These are phyloP conservation scores for Acheta domesticus DNA, from an alignment of 2,888 invertebrate genomes.

Conservation along the genomic window DNA sequence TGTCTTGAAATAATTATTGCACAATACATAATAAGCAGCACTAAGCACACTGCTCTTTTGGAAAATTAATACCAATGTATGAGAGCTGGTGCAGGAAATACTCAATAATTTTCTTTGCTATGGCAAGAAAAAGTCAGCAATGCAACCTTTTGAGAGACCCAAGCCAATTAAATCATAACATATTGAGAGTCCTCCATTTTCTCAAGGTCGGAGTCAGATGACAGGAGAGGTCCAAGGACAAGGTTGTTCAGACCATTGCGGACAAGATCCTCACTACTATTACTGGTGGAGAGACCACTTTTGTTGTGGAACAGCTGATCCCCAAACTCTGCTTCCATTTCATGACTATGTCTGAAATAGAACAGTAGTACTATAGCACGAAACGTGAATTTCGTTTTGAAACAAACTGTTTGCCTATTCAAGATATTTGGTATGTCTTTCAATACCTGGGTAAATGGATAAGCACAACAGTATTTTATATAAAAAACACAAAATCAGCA, in stretches of 20 bases:
- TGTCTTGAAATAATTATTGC: background rate
- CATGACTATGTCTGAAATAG: constrained; percentile 47
- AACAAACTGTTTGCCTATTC: no score
- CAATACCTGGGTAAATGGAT: no score
- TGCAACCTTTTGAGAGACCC: background rate
- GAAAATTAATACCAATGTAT: background rate
- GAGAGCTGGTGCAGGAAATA: background rate
- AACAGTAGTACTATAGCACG: background rate
- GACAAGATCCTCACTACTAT: constrained; percentile 33
- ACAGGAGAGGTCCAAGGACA: constrained; percentile 29
- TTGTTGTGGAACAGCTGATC: constrained; percentile 41
- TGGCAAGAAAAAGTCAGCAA: background rate
- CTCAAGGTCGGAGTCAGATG: constrained; percentile 19
- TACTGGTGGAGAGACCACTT: constrained; percentile 25
- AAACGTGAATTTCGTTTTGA: no score
- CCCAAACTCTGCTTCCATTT: constrained; percentile 40
- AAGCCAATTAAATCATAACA: constrained; percentile 28
- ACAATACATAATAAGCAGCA: background rate
- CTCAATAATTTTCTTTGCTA: constrained; percentile 1
- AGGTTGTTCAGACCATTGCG: constrained; percentile 30
- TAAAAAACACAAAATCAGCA: no score
- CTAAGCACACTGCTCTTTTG: background rate
- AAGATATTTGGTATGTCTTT: no score
- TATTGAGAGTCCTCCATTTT: constrained; percentile 24
- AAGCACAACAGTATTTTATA: no score